phyloP scores from a whole-genome alignment of 2,797 vertebrate genomes.

The Stomatorhinus walkeri region DNA sequence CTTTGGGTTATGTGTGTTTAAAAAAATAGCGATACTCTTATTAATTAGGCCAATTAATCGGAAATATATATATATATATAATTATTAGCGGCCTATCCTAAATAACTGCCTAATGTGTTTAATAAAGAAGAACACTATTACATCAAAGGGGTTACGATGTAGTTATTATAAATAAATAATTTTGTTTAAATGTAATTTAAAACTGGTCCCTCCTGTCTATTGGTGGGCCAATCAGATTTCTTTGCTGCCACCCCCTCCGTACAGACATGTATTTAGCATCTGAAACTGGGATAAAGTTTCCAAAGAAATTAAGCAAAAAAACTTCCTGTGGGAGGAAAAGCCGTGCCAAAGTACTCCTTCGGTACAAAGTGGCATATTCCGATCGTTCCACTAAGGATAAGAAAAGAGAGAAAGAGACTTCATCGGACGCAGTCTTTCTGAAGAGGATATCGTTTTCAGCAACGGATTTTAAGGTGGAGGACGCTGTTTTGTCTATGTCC shows the following conservation, averaged over 20 bases:
- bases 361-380: constrained; percentile 20
- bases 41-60: neutral
- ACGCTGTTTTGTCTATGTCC: constrained; percentile 54
- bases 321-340: constrained; percentile 49
- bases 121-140: neutral
- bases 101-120: neutral
- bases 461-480: constrained; percentile 63
- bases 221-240: constrained; percentile 62
- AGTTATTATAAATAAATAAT: neutral
- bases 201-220: constrained; percentile 74
- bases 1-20: neutral
- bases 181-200: constrained; percentile 61
- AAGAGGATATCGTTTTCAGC: constrained; percentile 53
- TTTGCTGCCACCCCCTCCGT: constrained; percentile 68
- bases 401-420: constrained; percentile 10
- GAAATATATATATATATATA: neutral
- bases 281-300: constrained; percentile 81
- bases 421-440: neutral
- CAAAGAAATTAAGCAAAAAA: constrained; percentile 67
- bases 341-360: constrained; percentile 43
- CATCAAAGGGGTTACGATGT: neutral
- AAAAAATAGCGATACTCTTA: neutral
- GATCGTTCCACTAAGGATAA: constrained; percentile 17
- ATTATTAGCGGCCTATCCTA: neutral
- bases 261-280: constrained; percentile 89